phyloP scores from a whole-genome alignment of 2,113 vertebrate genomes.

The Oncorhynchus nerka region DNA sequence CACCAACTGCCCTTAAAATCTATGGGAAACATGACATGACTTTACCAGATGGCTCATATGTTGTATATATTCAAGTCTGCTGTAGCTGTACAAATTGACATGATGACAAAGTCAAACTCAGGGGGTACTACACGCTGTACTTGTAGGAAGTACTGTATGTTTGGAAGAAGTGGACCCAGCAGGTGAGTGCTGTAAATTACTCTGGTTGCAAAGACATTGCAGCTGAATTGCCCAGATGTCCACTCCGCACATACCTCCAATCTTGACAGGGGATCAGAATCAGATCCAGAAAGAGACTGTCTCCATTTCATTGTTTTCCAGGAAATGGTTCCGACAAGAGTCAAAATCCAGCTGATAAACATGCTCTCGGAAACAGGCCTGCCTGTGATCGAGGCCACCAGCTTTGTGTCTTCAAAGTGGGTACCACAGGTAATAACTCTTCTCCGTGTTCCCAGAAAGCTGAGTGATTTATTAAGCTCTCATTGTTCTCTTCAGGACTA shows the following conservation, averaged over 20 bases:
- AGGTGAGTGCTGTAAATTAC: constrained; percentile 24
- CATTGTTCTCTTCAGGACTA: constrained; percentile 41
- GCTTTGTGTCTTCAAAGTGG: constrained; percentile 95
- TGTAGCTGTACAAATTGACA: constrained; percentile 15
- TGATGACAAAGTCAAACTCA: constrained; percentile 29
- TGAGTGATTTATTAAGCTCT: constrained; percentile 61
- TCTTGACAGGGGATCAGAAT: constrained; percentile 22
- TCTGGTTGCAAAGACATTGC: constrained; percentile 8
- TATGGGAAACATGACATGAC: constrained; percentile 55
- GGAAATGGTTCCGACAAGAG: constrained; percentile 87
- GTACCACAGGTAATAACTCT: constrained; percentile 87
- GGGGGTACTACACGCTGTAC: constrained; percentile 17
- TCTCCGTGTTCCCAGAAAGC: constrained; percentile 37
- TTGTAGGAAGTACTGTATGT: not conserved
- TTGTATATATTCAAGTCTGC: constrained; percentile 33
- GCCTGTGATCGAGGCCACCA: constrained; percentile 89
- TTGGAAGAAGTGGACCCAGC: not conserved
- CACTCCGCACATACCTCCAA: constrained; percentile 20
- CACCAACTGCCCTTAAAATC: constrained; percentile 44
- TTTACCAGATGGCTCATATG: constrained; percentile 51
- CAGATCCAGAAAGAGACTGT: constrained; percentile 36
- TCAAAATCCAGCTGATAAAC: constrained; percentile 91
- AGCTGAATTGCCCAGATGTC: constrained; percentile 15
- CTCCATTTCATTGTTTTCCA: constrained; percentile 63
- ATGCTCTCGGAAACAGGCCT: constrained; percentile 88